phyloP scores from a whole-genome alignment of 2,888 invertebrate genomes.

The Eumacrocentrus americanus region DNA sequence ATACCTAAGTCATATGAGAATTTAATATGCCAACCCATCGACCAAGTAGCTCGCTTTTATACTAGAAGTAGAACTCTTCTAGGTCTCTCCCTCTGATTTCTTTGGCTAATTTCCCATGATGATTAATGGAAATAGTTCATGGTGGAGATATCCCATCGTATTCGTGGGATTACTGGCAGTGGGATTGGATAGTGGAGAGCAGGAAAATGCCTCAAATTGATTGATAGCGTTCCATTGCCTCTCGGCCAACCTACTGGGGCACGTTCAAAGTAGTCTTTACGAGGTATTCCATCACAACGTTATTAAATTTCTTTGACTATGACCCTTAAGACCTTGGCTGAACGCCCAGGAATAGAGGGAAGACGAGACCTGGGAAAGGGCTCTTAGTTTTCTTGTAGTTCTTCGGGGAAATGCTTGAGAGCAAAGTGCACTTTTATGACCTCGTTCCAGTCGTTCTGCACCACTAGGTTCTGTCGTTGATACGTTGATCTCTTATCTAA shows the following conservation, averaged over 20 bases:
- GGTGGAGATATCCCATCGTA: too few relatives aligned
- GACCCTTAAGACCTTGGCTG: constrained; percentile 2
- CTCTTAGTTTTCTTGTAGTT: background rate
- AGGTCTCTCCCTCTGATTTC: too few relatives aligned
- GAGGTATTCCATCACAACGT: background rate
- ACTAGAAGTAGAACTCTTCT: too few relatives aligned
- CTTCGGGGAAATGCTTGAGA: constrained; percentile 22
- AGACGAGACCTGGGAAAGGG: constrained; percentile 14
- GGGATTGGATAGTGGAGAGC: too few relatives aligned
- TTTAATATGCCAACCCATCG: too few relatives aligned
- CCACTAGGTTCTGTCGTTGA: constrained; percentile 11
- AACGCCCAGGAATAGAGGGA: constrained; percentile 16
- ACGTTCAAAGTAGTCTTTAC: background rate
- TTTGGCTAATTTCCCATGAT: too few relatives aligned
- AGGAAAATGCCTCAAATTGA: too few relatives aligned
- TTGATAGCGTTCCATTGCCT: background rate
- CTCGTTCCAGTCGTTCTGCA: constrained; percentile 6
- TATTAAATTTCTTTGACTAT: constrained; percentile 15
- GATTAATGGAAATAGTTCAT: too few relatives aligned
- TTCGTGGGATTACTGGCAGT: too few relatives aligned
- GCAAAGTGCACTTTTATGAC: constrained; percentile 32
- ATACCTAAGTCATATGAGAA: too few relatives aligned
- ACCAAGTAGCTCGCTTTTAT: too few relatives aligned
- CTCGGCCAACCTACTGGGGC: too few relatives aligned
- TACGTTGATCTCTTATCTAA: constrained; percentile 32